Percentiles rank a stretch among this genome's conserved stretches.
Conservation (phyloP, 1,140 invertebrate genomes). For the Macrobrachium rosenbergii region DNA sequence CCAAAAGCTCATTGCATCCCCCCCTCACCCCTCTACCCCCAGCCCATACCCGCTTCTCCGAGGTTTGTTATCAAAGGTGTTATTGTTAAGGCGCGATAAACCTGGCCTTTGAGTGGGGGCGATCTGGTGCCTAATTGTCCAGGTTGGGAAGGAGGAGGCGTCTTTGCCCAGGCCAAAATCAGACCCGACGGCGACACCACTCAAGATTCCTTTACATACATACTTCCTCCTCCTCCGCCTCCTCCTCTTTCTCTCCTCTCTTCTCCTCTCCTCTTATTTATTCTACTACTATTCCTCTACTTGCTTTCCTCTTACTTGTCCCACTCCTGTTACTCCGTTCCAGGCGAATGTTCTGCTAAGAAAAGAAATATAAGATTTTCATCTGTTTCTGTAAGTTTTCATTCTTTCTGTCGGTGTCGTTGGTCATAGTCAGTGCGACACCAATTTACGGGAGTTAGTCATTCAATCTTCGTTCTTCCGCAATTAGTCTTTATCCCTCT, state of each 20-base stretch:
- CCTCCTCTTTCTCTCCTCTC: not conserved
- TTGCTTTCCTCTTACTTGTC: not conserved
- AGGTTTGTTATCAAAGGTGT: constrained; percentile 9
- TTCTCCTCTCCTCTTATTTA: not conserved
- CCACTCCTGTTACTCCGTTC: not conserved
- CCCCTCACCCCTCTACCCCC: not conserved
- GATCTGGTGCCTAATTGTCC: constrained; percentile 1
- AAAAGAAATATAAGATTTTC: too few species aligned
- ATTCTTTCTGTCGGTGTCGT: too few species aligned
- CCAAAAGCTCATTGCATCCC: not conserved
- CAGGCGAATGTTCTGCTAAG: too few species aligned
- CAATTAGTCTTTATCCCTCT: too few species aligned
- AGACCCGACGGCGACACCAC: too few species aligned
- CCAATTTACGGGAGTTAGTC: too few species aligned
- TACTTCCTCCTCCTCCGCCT: not conserved
- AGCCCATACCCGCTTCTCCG: not conserved
- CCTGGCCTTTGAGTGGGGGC: not conserved
- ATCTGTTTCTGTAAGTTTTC: too few species aligned
- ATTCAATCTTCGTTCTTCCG: too few species aligned
- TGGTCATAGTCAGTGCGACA: too few species aligned
- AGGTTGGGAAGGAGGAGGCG: not conserved
- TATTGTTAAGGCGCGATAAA: constrained; percentile 12
- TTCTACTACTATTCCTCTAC: not conserved
- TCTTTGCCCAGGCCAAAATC: not conserved
- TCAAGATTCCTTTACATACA: too few species aligned